A percentile compares a stretch with the other conserved stretches of the same genome.
Conservation (phyloP, 2,113 vertebrate species). For the Hemiprocne comata region DNA sequence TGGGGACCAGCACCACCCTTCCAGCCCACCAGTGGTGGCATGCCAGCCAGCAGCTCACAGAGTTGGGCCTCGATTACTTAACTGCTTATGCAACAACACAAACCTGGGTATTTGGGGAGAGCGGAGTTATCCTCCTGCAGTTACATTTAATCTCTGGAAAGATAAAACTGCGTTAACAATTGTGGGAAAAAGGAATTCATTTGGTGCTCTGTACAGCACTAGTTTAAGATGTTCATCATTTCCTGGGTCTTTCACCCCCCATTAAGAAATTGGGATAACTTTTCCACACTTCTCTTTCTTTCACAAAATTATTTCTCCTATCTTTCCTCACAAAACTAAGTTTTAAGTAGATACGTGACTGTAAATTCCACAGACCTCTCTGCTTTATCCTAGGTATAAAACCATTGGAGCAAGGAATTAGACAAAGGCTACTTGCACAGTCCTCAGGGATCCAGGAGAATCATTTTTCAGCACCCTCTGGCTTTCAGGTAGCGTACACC, state of each 20-base stretch:
- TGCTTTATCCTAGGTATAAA: neutral
- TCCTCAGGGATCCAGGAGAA: neutral
- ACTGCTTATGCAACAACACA: neutral
- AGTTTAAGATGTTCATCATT: neutral
- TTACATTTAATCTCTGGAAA: neutral
- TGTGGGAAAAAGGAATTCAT: neutral
- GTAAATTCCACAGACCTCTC: neutral
- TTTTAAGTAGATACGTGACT: neutral
- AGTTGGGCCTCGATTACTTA: neutral
- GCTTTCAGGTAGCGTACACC: neutral
- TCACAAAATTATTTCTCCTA: neutral
- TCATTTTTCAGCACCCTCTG: neutral
- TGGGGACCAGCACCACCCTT: neutral
- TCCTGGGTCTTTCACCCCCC: neutral
- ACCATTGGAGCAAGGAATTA: neutral
- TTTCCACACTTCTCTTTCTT: neutral
- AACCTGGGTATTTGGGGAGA: neutral
- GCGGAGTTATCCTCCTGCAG: neutral
- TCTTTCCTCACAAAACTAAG: neutral
- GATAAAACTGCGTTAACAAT: neutral
- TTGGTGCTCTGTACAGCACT: neutral
- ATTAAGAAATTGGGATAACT: neutral
- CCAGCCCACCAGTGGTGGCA: neutral
- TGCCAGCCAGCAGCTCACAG: neutral
- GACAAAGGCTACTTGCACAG: fast-evolving